phyloP scores from a whole-genome alignment of 2,113 vertebrate genomes.

The Channa argus region DNA sequence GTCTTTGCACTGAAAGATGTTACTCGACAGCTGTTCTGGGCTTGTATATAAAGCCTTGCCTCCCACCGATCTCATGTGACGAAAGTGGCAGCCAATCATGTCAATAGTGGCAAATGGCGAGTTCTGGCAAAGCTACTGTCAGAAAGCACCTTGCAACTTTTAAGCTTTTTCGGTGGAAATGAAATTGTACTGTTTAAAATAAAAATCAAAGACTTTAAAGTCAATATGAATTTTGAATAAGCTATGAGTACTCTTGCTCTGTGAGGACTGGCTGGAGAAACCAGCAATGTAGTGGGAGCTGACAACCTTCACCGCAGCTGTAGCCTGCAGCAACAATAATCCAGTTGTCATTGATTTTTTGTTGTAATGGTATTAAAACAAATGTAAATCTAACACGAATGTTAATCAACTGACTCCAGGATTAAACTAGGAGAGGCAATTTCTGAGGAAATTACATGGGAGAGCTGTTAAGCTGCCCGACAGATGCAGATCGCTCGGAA shows the following conservation, averaged over 20 bases:
- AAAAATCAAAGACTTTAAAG: neutral
- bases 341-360: neutral
- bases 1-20: conserved; percentile 18
- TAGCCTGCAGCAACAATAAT: neutral
- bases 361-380: too few relatives aligned
- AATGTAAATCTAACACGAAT: neutral
- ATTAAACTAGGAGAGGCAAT: neutral
- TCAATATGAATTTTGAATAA: neutral
- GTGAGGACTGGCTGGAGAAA: neutral
- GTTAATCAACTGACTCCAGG: neutral
- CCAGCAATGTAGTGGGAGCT: neutral
- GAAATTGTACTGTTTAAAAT: conserved; percentile 7
- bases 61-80: conserved; percentile 27
- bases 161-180: neutral
- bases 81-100: conserved; percentile 9
- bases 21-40: conserved; percentile 11
- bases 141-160: neutral
- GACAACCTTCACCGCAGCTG: neutral
- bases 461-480: too few relatives aligned
- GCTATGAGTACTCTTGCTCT: neutral
- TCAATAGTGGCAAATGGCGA: conserved; percentile 11
- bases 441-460: too few relatives aligned
- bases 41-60: neutral
- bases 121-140: conserved; percentile 19
- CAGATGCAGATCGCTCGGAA: too few relatives aligned